A percentile compares a stretch with the other conserved stretches of the same genome.
Conservation (phyloP, 1,140 invertebrate genomes). For the Gryllus bimaculatus region DNA sequence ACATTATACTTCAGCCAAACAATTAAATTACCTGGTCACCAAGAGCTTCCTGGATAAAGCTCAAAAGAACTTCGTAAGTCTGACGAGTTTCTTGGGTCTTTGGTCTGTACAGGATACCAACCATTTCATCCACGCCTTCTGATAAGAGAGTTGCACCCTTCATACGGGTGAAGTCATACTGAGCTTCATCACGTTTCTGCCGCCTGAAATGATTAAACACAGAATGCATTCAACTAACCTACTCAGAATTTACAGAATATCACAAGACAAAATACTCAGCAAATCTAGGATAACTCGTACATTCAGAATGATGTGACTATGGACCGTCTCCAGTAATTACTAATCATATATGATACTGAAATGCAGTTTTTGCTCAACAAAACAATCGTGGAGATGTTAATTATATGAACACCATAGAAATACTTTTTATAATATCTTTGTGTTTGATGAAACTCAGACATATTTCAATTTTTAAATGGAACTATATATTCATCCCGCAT, state of each 20-base stretch:
- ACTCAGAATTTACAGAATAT: background rate
- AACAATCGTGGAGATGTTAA: too few species aligned
- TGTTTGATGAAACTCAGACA: too few species aligned
- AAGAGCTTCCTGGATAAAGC: slow-evolving; percentile 94
- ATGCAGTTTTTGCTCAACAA: too few species aligned
- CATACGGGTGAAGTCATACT: slow-evolving; percentile 83
- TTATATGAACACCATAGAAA: too few species aligned
- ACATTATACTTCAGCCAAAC: background rate
- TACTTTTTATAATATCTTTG: too few species aligned
- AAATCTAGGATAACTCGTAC: too few species aligned
- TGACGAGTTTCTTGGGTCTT: slow-evolving; percentile 96
- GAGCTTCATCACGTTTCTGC: slow-evolving; percentile 81
- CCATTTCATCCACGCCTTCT: slow-evolving; percentile 84
- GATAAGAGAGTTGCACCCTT: slow-evolving; percentile 79
- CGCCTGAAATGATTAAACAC: slow-evolving; percentile 39
- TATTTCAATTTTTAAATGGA: too few species aligned
- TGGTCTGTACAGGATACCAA: slow-evolving; percentile 89
- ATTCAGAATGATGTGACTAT: too few species aligned
- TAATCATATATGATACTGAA: too few species aligned
- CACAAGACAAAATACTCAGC: too few species aligned
- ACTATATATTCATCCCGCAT: too few species aligned
- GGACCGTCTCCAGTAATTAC: too few species aligned
- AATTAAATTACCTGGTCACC: slow-evolving; percentile 67
- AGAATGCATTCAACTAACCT: background rate
- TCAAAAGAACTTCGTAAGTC: slow-evolving; percentile 91